Evolutionary conservation across 2,797 vertebrate species (phyloP).

Genomic region (Falco cherrug): DNA sequence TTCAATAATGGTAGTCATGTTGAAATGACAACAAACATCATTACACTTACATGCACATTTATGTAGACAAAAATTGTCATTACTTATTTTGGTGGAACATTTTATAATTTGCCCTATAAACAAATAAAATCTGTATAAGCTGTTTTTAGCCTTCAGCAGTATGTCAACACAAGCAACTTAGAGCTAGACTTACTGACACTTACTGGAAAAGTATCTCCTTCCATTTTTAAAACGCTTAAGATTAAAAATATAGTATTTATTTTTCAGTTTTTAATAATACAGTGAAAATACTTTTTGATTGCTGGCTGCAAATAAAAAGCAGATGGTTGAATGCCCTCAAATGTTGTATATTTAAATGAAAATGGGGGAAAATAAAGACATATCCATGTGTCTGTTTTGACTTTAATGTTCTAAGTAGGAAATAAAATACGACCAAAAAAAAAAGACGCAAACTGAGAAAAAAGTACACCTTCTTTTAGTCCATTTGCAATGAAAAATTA

Average conservation of each 20-base stretch:
- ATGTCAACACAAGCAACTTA: slow-evolving; percentile 71
- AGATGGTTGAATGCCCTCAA: slow-evolving; percentile 6
- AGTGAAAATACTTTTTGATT: slow-evolving; percentile 48
- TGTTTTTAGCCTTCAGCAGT: slow-evolving; percentile 76
- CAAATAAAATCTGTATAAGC: slow-evolving; percentile 78
- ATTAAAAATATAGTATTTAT: slow-evolving; percentile 52
- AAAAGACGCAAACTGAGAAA: background rate
- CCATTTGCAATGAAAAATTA: background rate
- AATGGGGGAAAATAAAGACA: background rate
- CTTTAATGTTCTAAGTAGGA: background rate
- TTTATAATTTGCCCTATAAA: slow-evolving; percentile 77
- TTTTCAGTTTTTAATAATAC: slow-evolving; percentile 34
- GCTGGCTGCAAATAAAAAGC: slow-evolving; percentile 31
- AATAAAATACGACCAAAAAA: background rate
- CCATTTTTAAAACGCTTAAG: slow-evolving; percentile 55
- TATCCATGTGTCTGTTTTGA: background rate
- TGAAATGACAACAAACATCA: slow-evolving; percentile 81
- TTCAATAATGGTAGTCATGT: slow-evolving; percentile 79
- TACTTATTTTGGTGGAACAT: slow-evolving; percentile 81
- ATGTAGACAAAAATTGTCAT: slow-evolving; percentile 80
- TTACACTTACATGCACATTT: slow-evolving; percentile 78
- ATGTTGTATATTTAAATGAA: slow-evolving; percentile 5
- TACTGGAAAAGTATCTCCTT: slow-evolving; percentile 56
- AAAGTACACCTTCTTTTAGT: background rate
- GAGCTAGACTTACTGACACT: slow-evolving; percentile 60